Conservation (phyloP, 2,113 vertebrate species). For the Acrocephalus kingi region DNA sequence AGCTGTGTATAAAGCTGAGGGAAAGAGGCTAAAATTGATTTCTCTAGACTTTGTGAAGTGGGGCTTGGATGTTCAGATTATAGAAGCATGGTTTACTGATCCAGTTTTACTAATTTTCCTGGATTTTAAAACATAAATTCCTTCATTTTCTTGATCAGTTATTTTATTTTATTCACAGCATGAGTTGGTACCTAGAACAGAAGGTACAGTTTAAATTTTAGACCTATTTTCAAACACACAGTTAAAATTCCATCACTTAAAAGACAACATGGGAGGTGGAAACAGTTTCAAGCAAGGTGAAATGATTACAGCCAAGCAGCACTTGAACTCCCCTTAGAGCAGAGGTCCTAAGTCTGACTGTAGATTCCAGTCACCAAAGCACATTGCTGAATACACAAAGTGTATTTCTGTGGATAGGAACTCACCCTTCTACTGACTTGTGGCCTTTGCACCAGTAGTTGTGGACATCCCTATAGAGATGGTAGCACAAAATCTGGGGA, state of each 20-base stretch:
- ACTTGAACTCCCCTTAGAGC: neutral
- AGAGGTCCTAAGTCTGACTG: neutral
- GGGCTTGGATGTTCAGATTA: neutral
- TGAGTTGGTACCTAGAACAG: neutral
- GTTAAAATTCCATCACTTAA: neutral
- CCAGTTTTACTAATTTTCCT: neutral
- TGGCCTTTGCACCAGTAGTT: neutral
- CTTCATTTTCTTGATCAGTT: neutral
- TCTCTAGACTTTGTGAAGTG: neutral
- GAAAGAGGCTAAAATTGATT: neutral
- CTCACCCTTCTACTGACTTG: neutral
- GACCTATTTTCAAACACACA: neutral
- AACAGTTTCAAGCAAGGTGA: neutral
- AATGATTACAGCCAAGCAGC: neutral
- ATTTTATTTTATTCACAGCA: neutral
- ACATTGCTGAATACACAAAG: neutral
- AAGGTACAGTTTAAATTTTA: neutral
- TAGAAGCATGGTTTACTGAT: neutral
- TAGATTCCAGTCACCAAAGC: neutral
- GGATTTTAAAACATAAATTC: neutral
- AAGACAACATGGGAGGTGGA: neutral
- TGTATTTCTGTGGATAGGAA: accelerated
- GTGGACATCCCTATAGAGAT: neutral
- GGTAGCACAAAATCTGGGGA: neutral
- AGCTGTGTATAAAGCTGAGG: neutral